Evolutionary conservation across 1,140 invertebrate species (phyloP).

Genomic region (Macrosteles quadrilineatus): DNA sequence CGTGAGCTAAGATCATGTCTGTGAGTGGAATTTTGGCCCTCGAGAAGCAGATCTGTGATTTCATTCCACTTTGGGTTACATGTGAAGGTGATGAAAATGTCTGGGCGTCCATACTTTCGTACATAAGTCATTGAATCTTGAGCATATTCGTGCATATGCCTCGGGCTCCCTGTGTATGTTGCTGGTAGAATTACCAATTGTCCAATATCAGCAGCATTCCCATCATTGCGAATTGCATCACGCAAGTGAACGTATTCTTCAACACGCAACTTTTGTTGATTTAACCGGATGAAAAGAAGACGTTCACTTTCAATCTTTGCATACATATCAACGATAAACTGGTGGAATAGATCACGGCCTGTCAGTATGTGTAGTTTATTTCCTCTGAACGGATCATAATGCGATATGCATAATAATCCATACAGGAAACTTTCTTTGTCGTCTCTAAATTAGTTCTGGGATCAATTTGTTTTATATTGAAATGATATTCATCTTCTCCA

Average conservation of each 20-base stretch:
- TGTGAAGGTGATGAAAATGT: conserved; percentile 50
- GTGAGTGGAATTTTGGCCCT: conserved; percentile 42
- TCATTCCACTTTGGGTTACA: conserved; percentile 51
- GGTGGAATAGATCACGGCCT: conserved; percentile 48
- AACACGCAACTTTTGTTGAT: conserved; percentile 51
- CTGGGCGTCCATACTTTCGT: conserved; percentile 46
- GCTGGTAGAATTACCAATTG: conserved; percentile 47
- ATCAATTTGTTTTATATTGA: too few species aligned
- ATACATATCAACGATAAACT: conserved; percentile 52
- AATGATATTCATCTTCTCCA: conserved; percentile 53
- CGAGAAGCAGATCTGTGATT: conserved; percentile 44
- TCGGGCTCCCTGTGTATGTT: conserved; percentile 48
- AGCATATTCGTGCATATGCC: conserved; percentile 50
- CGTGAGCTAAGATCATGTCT: conserved; percentile 50
- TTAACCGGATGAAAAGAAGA: conserved; percentile 48
- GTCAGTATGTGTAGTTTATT: conserved; percentile 44
- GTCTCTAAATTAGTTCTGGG: conserved; percentile 36
- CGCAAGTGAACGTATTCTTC: conserved; percentile 51
- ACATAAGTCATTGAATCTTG: conserved; percentile 54
- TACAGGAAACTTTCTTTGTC: conserved; percentile 47
- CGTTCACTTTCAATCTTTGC: conserved; percentile 51
- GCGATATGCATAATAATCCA: conserved; percentile 48
- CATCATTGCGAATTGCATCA: conserved; percentile 44
- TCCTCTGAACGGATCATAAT: conserved; percentile 48
- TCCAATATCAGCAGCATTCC: conserved; percentile 36